A percentile compares a stretch with the other conserved stretches of the same genome.
Evolutionary conservation across 2,888 invertebrate genomes (phyloP).

Genomic region (Diplazon laetatorius): DNA sequence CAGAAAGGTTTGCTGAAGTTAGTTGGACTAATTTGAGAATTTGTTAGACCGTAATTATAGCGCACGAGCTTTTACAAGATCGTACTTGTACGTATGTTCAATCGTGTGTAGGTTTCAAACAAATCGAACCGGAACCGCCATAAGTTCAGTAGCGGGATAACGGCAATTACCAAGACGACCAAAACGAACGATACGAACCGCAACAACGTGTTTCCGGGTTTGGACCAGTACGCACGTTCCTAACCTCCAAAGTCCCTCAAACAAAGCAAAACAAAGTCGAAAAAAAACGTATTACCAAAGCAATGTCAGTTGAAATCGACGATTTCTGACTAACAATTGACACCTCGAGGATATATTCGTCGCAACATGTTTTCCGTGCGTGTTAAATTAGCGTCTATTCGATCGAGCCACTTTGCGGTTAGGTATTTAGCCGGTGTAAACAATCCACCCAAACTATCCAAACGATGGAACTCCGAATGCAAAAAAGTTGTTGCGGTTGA

Average conservation of each 20-base stretch:
- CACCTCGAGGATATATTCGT: not conserved
- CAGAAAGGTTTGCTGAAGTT: too few species aligned
- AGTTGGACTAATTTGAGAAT: too few species aligned
- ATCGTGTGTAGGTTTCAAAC: too few species aligned
- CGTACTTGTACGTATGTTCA: too few species aligned
- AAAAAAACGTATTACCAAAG: not conserved
- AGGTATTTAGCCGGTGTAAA: conserved; percentile 30
- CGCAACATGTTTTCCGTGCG: conserved; percentile 42
- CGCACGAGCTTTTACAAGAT: too few species aligned
- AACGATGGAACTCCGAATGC: not conserved
- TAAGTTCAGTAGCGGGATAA: too few species aligned
- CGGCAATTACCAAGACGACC: too few species aligned
- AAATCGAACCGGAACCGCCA: too few species aligned
- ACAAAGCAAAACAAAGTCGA: not conserved
- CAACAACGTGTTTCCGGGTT: not conserved
- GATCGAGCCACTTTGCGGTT: conserved; percentile 21
- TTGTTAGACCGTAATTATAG: too few species aligned
- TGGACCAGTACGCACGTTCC: not conserved
- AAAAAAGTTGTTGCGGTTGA: not conserved
- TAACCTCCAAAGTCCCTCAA: not conserved
- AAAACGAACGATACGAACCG: too few species aligned
- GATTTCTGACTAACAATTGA: not conserved
- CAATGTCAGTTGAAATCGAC: conserved; percentile 4
- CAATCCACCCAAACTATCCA: conserved; percentile 32
- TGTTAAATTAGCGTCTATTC: conserved; percentile 14